Conservation (phyloP, 2,113 vertebrate genomes). For the Ochotona princeps region DNA sequence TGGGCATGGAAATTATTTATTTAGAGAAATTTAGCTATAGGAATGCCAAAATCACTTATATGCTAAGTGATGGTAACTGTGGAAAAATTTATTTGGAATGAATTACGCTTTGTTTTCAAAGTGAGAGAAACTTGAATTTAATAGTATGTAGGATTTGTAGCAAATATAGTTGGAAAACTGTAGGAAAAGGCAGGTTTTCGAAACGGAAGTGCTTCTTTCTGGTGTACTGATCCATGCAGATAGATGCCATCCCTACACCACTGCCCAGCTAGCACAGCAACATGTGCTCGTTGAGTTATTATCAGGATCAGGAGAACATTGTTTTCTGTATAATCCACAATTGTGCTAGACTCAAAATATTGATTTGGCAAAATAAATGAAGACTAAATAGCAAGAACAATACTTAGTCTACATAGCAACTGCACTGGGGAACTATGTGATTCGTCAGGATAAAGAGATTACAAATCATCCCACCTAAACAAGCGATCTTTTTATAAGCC, state of each 20-base stretch:
- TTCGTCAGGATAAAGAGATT: background rate
- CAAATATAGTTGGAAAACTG: background rate
- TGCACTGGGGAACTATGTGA: background rate
- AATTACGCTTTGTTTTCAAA: slow-evolving; percentile 58
- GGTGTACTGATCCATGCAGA: background rate
- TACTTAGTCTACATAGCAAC: background rate
- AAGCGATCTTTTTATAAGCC: slow-evolving; percentile 27
- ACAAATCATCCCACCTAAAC: background rate
- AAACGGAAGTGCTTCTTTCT: background rate
- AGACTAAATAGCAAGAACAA: background rate
- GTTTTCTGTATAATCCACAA: background rate
- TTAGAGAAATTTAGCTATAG: slow-evolving; percentile 46
- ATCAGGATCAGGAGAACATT: background rate
- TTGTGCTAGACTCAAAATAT: background rate
- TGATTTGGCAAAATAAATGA: background rate
- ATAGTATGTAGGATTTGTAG: background rate
- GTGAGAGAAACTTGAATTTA: slow-evolving; percentile 38
- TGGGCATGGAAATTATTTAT: slow-evolving; percentile 56
- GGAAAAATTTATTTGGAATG: slow-evolving; percentile 45
- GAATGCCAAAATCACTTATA: slow-evolving; percentile 57
- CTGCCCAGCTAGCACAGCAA: background rate
- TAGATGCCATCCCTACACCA: background rate
- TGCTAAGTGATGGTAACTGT: slow-evolving; percentile 42
- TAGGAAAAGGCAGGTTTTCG: background rate
- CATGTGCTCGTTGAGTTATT: background rate